phyloP scores from a whole-genome alignment of 1,140 invertebrate species.

The Gonatopus flavifemur region DNA sequence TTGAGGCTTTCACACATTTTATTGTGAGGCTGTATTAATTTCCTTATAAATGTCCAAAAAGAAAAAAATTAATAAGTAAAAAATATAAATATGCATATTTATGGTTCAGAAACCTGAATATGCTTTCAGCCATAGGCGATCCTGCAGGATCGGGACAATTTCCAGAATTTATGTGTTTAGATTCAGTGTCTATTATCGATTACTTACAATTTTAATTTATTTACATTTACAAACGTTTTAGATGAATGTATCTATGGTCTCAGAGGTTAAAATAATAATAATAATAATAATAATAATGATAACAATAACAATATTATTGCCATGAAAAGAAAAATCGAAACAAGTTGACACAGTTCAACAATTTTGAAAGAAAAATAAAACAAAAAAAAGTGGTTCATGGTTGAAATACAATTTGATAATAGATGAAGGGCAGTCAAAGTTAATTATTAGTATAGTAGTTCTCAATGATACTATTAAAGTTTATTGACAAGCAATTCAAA shows the following conservation, averaged over 20 bases:
- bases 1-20: slow-evolving; percentile 49
- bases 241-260: slow-evolving; percentile 54
- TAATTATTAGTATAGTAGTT: slow-evolving; percentile 40
- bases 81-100: slow-evolving; percentile 38
- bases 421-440: slow-evolving; percentile 31
- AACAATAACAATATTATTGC: slow-evolving; percentile 42
- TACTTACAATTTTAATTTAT: slow-evolving; percentile 53
- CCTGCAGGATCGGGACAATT: slow-evolving; percentile 44
- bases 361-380: slow-evolving; percentile 20
- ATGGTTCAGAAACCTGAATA: slow-evolving; percentile 39
- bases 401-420: slow-evolving; percentile 25
- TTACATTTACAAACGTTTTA: slow-evolving; percentile 53
- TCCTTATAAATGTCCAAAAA: slow-evolving; percentile 39
- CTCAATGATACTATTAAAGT: slow-evolving; percentile 37
- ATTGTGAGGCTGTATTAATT: slow-evolving; percentile 53
- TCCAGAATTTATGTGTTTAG: slow-evolving; percentile 51
- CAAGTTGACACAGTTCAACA: slow-evolving; percentile 27
- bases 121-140: slow-evolving; percentile 43
- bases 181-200: slow-evolving; percentile 52
- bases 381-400: slow-evolving; percentile 19
- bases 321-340: slow-evolving; percentile 23
- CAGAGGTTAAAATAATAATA: slow-evolving; percentile 47
- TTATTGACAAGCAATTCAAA: slow-evolving; percentile 38
- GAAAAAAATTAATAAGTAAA: too few species aligned
- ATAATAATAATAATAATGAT: slow-evolving; percentile 36